These are phyloP conservation scores for Calephelis perditalis DNA, from an alignment of 2,888 invertebrate species.

Conservation along the genomic window DNA sequence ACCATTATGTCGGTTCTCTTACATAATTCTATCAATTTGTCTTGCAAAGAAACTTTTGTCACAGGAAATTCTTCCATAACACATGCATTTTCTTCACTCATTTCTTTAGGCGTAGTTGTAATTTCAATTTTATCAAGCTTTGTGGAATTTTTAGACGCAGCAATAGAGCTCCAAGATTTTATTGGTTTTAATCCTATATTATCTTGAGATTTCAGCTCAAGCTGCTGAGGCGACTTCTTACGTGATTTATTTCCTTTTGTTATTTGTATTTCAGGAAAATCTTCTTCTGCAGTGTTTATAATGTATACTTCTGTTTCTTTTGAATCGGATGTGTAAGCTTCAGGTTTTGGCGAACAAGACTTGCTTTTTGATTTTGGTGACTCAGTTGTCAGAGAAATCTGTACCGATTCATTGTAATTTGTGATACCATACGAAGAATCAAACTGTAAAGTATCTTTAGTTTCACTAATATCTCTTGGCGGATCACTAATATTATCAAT, in stretches of 20 bases:
- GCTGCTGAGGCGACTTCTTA: slow-evolving; percentile 54
- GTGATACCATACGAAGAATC: neutral
- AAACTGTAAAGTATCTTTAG: neutral
- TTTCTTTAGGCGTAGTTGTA: slow-evolving; percentile 14
- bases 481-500: neutral
- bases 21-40: slow-evolving; percentile 62
- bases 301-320: slow-evolving; percentile 65
- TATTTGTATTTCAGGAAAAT: slow-evolving; percentile 69
- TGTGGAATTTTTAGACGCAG: slow-evolving; percentile 52
- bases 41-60: slow-evolving; percentile 51
- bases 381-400: slow-evolving; percentile 38
- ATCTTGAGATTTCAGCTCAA: slow-evolving; percentile 33
- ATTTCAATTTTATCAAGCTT: slow-evolving; percentile 36
- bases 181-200: slow-evolving; percentile 47
- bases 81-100: slow-evolving; percentile 28
- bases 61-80: slow-evolving; percentile 25
- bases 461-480: neutral
- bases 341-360: slow-evolving; percentile 51
- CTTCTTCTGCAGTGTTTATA: slow-evolving; percentile 64
- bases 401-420: slow-evolving; percentile 21
- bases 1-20: slow-evolving; percentile 70
- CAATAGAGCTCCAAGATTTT: slow-evolving; percentile 77
- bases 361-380: slow-evolving; percentile 48
- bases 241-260: slow-evolving; percentile 54
- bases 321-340: slow-evolving; percentile 40